These are phyloP conservation scores for Leucoraja ocellata DNA, from an alignment of 2,797 vertebrate species.

Conservation along the genomic window DNA sequence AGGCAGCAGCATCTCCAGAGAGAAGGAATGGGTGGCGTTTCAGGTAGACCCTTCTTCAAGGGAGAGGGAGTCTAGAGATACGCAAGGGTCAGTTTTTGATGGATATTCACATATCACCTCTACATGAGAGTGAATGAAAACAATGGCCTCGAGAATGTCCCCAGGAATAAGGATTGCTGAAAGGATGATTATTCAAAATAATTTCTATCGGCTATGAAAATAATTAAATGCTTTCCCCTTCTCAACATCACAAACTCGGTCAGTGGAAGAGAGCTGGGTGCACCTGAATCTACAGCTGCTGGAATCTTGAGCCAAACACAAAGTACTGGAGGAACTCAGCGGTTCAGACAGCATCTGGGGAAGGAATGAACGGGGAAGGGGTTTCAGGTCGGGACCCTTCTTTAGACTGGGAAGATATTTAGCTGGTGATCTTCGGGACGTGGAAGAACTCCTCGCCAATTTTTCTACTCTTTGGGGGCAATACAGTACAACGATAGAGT, in stretches of 20 bases:
- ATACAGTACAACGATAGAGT: too few relatives aligned
- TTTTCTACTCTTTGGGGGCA: neutral
- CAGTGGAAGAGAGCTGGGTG: neutral
- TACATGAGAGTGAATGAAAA: neutral
- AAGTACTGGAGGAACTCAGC: too few relatives aligned
- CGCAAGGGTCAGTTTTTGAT: too few relatives aligned
- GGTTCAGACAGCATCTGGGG: too few relatives aligned
- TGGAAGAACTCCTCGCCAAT: neutral
- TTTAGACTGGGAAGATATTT: neutral
- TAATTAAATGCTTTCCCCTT: neutral
- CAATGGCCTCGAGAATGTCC: neutral
- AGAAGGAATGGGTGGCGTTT: too few relatives aligned
- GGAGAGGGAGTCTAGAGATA: neutral
- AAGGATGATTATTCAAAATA: neutral
- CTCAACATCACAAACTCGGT: neutral
- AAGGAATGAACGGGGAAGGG: too few relatives aligned
- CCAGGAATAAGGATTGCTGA: neutral
- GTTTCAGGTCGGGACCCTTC: too few relatives aligned
- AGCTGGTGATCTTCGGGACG: neutral
- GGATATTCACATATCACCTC: too few relatives aligned
- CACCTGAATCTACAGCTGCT: too few relatives aligned
- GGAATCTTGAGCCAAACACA: too few relatives aligned
- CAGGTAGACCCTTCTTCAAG: too few relatives aligned
- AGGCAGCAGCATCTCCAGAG: too few relatives aligned
- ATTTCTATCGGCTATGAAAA: neutral